Conservation (phyloP, 30 jellyfish, hydroid and myxozoan genomes). For the Clytia hemisphaerica region DNA sequence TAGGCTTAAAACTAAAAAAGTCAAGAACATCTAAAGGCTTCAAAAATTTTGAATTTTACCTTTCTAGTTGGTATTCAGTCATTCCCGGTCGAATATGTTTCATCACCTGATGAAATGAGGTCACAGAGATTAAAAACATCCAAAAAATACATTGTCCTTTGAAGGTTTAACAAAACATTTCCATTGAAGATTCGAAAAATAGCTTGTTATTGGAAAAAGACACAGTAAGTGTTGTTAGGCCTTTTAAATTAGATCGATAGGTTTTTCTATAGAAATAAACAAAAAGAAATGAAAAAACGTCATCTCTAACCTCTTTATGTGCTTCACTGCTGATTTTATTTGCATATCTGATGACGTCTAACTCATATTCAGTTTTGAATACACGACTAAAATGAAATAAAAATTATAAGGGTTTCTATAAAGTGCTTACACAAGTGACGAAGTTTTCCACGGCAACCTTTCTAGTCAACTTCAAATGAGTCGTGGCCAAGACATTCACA, state of each 20-base stretch:
- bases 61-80: constrained; percentile 92
- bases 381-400: constrained; percentile 74
- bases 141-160: no score
- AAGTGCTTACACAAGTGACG: no score
- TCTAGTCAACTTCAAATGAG: no score
- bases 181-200: no score
- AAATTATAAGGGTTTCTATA: background rate
- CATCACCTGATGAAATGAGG: constrained; percentile 52
- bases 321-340: constrained; percentile 97
- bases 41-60: constrained; percentile 24
- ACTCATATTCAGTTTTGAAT: constrained; percentile 68
- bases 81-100: constrained; percentile 82
- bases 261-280: background rate
- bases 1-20: background rate
- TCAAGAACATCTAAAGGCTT: no score
- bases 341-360: constrained; percentile 79
- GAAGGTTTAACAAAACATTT: no score
- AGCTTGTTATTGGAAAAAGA: background rate
- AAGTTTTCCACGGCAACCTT: no score
- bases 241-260: background rate
- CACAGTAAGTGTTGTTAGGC: background rate
- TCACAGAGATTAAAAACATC: no score
- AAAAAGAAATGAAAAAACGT: background rate
- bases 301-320: constrained; percentile 67
- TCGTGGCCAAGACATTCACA: no score